Evolutionary conservation across 1,140 invertebrate genomes (phyloP).

Genomic region (Euglossa dilemma): DNA sequence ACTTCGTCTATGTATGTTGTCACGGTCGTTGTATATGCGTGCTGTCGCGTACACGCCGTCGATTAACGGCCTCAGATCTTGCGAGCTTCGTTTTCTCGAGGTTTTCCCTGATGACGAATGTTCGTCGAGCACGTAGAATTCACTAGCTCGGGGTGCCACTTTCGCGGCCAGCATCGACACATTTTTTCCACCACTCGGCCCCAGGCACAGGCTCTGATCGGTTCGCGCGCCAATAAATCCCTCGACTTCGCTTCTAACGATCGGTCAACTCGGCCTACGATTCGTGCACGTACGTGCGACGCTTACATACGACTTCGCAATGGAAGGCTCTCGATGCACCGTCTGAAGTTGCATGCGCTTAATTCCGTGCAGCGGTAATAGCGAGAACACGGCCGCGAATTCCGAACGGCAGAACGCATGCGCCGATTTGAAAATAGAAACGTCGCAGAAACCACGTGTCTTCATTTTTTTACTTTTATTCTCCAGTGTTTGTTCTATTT

Average conservation of each 20-base stretch:
- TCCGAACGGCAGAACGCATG: slow-evolving; percentile 24
- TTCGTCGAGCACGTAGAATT: neutral
- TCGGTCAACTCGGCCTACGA: neutral
- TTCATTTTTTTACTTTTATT: too few relatives aligned
- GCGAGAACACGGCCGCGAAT: slow-evolving; percentile 3
- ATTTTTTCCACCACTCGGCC: slow-evolving; percentile 46
- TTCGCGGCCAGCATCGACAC: slow-evolving; percentile 24
- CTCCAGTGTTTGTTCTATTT: too few relatives aligned
- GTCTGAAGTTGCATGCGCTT: slow-evolving; percentile 48
- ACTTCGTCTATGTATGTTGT: slow-evolving; percentile 20
- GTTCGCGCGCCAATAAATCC: neutral
- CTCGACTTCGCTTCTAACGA: neutral
- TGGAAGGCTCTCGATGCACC: slow-evolving; percentile 38
- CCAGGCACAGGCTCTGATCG: neutral
- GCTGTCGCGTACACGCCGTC: neutral
- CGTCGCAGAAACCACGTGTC: neutral
- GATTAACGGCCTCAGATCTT: neutral
- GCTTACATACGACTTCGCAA: slow-evolving; percentile 43
- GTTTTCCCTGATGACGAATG: neutral
- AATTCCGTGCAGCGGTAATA: neutral
- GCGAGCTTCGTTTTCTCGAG: neutral
- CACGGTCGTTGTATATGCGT: neutral
- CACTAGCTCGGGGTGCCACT: slow-evolving; percentile 14
- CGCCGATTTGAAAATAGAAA: slow-evolving; percentile 8
- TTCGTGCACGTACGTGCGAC: neutral